phyloP scores from a whole-genome alignment of 2,797 vertebrate genomes.

The Jordanella pulchra region DNA sequence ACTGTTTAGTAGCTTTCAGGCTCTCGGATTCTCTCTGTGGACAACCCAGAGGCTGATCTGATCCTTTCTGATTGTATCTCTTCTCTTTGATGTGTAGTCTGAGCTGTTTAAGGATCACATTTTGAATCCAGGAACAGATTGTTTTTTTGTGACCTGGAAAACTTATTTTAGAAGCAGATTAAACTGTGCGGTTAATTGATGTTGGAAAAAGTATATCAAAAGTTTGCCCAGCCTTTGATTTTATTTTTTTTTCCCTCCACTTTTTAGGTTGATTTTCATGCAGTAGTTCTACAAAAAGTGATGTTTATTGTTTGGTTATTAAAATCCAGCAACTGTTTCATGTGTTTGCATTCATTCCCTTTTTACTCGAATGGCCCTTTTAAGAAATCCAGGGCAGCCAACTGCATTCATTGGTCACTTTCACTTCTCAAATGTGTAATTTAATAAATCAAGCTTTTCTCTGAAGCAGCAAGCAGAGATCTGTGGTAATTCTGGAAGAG shows the following conservation, averaged over 20 bases:
- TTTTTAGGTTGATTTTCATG: background rate
- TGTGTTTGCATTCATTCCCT: background rate
- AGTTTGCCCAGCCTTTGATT: background rate
- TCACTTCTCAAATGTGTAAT: background rate
- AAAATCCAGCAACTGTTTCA: too few species aligned
- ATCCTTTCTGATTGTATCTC: slow-evolving; percentile 35
- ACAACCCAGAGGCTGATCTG: slow-evolving; percentile 24
- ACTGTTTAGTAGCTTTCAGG: slow-evolving; percentile 6
- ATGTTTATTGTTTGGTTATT: too few species aligned
- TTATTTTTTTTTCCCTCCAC: too few species aligned
- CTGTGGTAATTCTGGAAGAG: too few species aligned
- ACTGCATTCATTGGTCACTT: too few species aligned
- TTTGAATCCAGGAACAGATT: slow-evolving; percentile 29
- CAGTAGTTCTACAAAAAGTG: background rate
- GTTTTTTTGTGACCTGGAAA: background rate
- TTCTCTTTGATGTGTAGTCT: slow-evolving; percentile 41
- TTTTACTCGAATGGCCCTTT: too few species aligned
- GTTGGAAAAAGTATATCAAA: background rate
- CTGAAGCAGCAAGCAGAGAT: background rate
- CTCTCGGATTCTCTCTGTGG: slow-evolving; percentile 22
- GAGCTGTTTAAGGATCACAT: slow-evolving; percentile 5
- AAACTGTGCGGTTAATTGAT: slow-evolving; percentile 29
- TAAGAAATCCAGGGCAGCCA: too few species aligned
- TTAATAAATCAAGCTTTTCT: background rate
- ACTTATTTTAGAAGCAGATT: slow-evolving; percentile 13